These are phyloP conservation scores for Melanostoma mellinum DNA, from an alignment of 2,888 invertebrate species.

Conservation along the genomic window DNA sequence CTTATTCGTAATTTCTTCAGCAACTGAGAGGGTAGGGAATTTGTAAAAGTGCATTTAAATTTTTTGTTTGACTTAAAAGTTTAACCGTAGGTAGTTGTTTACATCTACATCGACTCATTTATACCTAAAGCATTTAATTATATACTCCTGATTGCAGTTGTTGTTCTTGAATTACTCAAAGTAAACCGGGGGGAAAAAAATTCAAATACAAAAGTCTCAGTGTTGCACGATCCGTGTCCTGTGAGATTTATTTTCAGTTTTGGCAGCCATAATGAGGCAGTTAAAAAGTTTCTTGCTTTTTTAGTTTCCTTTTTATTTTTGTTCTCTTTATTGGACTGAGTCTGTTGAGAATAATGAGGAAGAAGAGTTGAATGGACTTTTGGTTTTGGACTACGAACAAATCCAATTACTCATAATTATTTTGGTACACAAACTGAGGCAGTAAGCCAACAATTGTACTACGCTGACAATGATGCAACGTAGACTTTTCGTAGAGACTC, in stretches of 20 bases:
- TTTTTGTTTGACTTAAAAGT: not conserved
- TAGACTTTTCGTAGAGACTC: conserved; percentile 24
- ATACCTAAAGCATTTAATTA: conserved; percentile 17
- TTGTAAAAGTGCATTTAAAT: not conserved
- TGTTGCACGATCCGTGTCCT: conserved; percentile 35
- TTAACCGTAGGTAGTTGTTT: not conserved
- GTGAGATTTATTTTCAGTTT: conserved; percentile 50
- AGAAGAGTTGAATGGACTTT: conserved; percentile 60
- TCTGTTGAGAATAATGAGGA: no score
- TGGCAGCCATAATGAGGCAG: conserved; percentile 65
- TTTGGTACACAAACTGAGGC: conserved; percentile 67
- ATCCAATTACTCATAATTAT: conserved; percentile 72
- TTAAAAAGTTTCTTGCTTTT: conserved; percentile 52
- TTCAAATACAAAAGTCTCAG: not conserved
- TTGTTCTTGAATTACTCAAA: conserved; percentile 35
- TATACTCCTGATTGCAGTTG: conserved; percentile 46
- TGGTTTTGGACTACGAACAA: conserved; percentile 62
- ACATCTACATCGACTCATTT: not conserved
- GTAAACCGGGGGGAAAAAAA: conserved; percentile 36
- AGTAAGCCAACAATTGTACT: conserved; percentile 44
- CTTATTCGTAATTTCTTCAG: no score
- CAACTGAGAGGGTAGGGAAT: no score
- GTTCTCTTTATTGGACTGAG: conserved; percentile 4
- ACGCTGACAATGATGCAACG: conserved; percentile 46
- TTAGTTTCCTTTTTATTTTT: conserved; percentile 9